Conservation (phyloP, 1,140 invertebrate species). For the Scaptodrosophila lebanonensis region DNA sequence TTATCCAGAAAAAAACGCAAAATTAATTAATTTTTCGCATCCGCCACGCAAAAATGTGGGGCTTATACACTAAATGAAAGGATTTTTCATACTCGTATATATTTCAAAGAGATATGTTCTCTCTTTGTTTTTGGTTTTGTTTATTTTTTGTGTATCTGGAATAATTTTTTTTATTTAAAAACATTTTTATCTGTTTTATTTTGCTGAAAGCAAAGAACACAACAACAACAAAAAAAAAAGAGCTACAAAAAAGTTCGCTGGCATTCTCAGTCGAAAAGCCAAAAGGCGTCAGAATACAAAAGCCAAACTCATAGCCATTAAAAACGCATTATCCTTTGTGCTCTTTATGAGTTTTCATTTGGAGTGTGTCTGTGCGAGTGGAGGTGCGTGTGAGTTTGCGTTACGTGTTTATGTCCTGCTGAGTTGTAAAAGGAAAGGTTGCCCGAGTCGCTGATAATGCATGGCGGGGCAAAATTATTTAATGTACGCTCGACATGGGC, state of each 20-base stretch:
- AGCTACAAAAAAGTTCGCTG: constrained; percentile 32
- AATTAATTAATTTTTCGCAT: constrained; percentile 12
- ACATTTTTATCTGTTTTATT: constrained; percentile 52
- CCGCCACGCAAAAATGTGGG: constrained; percentile 1
- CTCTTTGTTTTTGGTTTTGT: not conserved
- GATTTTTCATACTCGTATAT: constrained; percentile 27
- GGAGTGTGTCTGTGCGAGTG: constrained; percentile 35
- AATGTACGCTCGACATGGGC: constrained; percentile 17
- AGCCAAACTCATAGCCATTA: constrained; percentile 72
- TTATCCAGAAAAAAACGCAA: not conserved
- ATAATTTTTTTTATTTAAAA: constrained; percentile 54
- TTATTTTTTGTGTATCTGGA: constrained; percentile 43
- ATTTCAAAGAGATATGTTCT: too few relatives aligned
- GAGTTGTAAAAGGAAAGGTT: constrained; percentile 53
- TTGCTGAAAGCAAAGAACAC: constrained; percentile 32
- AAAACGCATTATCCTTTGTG: constrained; percentile 74
- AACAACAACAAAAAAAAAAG: constrained; percentile 11
- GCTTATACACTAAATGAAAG: constrained; percentile 37
- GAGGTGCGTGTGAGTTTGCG: constrained; percentile 2
- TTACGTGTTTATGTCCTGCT: constrained; percentile 68
- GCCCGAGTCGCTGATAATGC: constrained; percentile 60
- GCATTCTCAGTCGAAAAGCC: constrained; percentile 34
- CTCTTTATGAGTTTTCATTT: constrained; percentile 71
- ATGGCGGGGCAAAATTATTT: constrained; percentile 29
- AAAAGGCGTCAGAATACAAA: constrained; percentile 53